Conservation (phyloP, 2,113 vertebrate genomes). For the Aythya baeri region DNA sequence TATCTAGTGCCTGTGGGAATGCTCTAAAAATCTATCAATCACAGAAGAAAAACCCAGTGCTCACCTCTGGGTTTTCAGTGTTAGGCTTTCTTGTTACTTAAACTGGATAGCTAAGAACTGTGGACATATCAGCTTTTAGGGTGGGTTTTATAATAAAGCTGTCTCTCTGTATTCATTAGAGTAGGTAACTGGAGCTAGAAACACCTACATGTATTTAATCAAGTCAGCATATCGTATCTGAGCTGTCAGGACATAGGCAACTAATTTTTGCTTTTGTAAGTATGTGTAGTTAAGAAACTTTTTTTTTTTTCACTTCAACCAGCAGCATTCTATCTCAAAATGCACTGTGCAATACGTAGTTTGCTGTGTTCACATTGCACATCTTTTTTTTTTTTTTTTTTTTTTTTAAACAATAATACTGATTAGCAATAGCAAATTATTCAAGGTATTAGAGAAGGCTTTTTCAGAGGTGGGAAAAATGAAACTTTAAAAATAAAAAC, state of each 20-base stretch:
- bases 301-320: not conserved
- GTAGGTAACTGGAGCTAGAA: not conserved
- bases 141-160: not conserved
- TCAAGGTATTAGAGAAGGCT: not conserved
- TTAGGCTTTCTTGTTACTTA: not conserved
- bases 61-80: not conserved
- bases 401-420: not conserved
- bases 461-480: not conserved
- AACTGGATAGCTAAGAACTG: not conserved
- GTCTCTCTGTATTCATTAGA: not conserved
- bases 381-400: not conserved
- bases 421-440: not conserved
- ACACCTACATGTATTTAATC: not conserved
- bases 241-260: not conserved
- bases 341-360: not conserved
- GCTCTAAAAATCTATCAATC: not conserved
- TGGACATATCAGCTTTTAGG: not conserved
- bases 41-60: rapidly evolving
- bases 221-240: not conserved
- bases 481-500: not conserved
- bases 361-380: not conserved
- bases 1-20: not conserved
- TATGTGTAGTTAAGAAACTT: not conserved
- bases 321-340: not conserved
- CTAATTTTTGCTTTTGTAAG: not conserved